A percentile compares a stretch with the other conserved stretches of the same genome.
phyloP scores from a whole-genome alignment of 2,113 vertebrate species.

The Ophiodon elongatus region DNA sequence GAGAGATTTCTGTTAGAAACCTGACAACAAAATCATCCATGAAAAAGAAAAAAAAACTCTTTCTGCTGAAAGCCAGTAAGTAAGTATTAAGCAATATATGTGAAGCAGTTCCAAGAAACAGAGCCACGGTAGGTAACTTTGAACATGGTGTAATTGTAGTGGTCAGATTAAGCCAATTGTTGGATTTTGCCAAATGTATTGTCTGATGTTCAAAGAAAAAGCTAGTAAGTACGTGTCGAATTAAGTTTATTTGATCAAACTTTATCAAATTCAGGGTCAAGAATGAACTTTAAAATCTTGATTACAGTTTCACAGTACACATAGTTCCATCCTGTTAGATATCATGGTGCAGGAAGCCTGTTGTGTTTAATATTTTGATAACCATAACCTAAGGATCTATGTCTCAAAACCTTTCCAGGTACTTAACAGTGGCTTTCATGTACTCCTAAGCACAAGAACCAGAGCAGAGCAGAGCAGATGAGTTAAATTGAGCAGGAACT shows the following conservation, averaged over 20 bases:
- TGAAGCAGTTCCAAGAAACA: neutral
- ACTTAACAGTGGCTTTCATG: neutral
- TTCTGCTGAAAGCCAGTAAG: neutral
- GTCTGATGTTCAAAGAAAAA: neutral
- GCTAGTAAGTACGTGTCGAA: neutral
- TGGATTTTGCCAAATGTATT: neutral
- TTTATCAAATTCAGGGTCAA: neutral
- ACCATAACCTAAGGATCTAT: neutral
- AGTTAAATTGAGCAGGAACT: neutral
- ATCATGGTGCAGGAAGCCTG: neutral
- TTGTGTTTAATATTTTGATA: conserved; percentile 8
- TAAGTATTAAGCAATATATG: neutral
- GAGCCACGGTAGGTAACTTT: neutral
- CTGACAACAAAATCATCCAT: neutral
- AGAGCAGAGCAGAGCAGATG: neutral
- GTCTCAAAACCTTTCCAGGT: neutral
- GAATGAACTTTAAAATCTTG: neutral
- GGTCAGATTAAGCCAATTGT: neutral
- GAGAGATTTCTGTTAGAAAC: conserved; percentile 1
- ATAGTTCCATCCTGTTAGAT: neutral
- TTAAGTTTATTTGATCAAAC: neutral
- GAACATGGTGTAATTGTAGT: neutral
- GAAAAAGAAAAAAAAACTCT: neutral
- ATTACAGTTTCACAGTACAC: neutral
- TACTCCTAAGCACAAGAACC: neutral